Evolutionary conservation across 2,888 invertebrate genomes (phyloP), one percentile per base, ranked within the genome.

Genomic region (Nomada goodeniana): DNA sequence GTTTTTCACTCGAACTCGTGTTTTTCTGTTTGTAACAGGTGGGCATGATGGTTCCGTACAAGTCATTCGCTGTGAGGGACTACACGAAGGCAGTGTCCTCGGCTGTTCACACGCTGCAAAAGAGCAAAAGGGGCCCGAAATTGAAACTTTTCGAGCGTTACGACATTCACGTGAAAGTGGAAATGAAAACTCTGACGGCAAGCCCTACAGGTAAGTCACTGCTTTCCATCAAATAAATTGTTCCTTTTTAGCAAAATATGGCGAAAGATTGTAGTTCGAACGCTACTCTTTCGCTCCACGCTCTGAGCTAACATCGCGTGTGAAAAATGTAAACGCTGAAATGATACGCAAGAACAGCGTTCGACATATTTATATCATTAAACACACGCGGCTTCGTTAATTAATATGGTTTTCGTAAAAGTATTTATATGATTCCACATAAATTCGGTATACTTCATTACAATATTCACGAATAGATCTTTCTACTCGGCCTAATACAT

Each of bases 41-140:
- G 87, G 97, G 97, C 61, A 95, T 97, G 92, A 96, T 97, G 86
- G 96, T 97, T 89, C 97, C 97, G 13, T 96, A 96, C 92, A 97
- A 96, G 91, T 95, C 96, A 86, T 97, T 97, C 93, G 96, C 96
- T 85, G 95, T 95, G 80, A 95, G 97, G 77, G 96, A 96, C 91
- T 97, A 96, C 93, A 96, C 95, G 76, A 96, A 96, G 91, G 96
- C 96, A 76, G 96, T 96, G 82, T 96, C 96, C 82, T 95, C 95
- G 71, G 96, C 97, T 57, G 95, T 96, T 89, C 94, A 95, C 82
- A 95, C 95, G 89, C 94, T 97, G 88, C 96, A 96, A 90, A 95
- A 96, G 80, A 93, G 92, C 80, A 92, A 93, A 10, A 91, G 93
- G 68, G 92, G 92, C 60, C 92, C 92, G 86, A 96, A 96, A 94